These are phyloP conservation scores for Microplitis manilae DNA, from an alignment of 2,888 invertebrate species.

Conservation along the genomic window DNA sequence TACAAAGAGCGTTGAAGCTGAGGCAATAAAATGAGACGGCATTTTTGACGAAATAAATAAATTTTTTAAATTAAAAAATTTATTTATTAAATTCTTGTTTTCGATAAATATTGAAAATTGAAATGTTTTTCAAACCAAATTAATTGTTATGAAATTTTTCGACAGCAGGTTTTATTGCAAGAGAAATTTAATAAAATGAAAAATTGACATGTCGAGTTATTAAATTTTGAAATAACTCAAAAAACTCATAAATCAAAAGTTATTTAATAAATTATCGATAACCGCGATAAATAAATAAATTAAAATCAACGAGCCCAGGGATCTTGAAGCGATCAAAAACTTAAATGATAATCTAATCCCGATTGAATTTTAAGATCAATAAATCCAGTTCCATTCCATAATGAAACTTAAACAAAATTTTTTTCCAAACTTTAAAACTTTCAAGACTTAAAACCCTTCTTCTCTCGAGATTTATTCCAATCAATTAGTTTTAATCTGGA, in stretches of 20 bases:
- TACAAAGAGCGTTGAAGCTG: no score
- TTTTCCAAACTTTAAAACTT: background rate
- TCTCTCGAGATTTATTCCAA: background rate
- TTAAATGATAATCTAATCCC: background rate
- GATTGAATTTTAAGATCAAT: background rate
- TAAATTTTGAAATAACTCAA: background rate
- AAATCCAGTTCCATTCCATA: background rate
- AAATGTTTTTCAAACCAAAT: no score
- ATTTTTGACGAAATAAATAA: no score
- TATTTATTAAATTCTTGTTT: no score
- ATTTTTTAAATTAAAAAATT: no score
- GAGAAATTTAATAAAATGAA: no score
- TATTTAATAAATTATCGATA: background rate
- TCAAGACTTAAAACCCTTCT: background rate
- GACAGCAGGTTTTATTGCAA: no score
- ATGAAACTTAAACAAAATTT: background rate
- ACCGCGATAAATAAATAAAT: background rate
- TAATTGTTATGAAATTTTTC: no score
- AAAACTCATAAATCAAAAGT: background rate
- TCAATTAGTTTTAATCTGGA: background rate
- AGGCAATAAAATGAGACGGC: no score
- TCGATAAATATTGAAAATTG: no score
- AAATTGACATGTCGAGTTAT: background rate
- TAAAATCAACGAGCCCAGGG: background rate
- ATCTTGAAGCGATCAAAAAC: background rate